Conservation (phyloP, 2,113 vertebrate species). For the Anoura caudifer region DNA sequence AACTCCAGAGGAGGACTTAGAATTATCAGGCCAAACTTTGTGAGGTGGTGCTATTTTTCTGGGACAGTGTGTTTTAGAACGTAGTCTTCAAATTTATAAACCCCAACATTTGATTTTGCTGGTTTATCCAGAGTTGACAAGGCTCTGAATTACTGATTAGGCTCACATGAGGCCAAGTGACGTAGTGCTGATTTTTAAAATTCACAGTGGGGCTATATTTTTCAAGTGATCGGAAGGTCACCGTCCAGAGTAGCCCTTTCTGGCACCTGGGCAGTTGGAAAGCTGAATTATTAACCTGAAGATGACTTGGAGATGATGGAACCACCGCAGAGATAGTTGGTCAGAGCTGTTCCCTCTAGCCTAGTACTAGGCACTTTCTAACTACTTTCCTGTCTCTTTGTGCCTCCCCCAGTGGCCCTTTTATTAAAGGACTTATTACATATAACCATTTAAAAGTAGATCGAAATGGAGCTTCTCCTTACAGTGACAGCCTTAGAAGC, state of each 20-base stretch:
- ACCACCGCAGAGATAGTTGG: background rate
- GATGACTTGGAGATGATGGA: background rate
- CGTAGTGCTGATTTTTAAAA: background rate
- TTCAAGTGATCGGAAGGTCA: background rate
- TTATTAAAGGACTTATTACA: background rate
- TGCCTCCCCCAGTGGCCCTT: background rate
- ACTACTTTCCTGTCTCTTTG: background rate
- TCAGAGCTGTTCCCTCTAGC: background rate
- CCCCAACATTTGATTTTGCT: background rate
- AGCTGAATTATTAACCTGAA: background rate
- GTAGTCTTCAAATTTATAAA: background rate
- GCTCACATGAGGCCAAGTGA: background rate
- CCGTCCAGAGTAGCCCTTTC: background rate
- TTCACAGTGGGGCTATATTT: background rate
- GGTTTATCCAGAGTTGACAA: background rate
- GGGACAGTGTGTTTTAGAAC: background rate
- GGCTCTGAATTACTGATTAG: background rate
- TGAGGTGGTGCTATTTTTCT: background rate
- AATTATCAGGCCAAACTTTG: background rate
- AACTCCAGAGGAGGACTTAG: background rate
- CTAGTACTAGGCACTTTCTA: background rate
- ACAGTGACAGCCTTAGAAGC: background rate
- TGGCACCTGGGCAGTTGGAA: background rate
- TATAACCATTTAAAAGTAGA: background rate
- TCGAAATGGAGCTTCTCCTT: background rate